A percentile compares a stretch with the other conserved stretches of the same genome.
Conservation (phyloP, 2,797 vertebrate species). For the Sorex maritimensis region DNA sequence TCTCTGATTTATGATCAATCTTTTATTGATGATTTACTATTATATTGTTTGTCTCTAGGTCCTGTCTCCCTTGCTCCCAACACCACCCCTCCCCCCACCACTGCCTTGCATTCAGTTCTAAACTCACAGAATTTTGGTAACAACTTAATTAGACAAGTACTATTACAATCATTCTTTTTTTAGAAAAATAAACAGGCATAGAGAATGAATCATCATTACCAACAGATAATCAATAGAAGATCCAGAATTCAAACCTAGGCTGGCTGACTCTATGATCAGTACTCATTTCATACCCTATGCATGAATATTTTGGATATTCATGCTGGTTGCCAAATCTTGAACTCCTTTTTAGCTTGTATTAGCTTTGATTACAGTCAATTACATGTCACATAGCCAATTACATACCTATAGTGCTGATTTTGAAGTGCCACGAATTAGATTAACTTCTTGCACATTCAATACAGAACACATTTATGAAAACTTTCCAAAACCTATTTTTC, state of each 20-base stretch:
- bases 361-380: not conserved
- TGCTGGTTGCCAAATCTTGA: not conserved
- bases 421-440: not conserved
- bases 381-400: not conserved
- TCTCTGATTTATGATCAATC: no score
- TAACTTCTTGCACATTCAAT: not conserved
- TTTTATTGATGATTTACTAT: no score
- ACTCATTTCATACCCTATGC: not conserved
- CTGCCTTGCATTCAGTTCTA: not conserved
- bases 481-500: not conserved
- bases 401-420: not conserved
- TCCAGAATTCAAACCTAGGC: not conserved
- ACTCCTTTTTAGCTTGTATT: not conserved
- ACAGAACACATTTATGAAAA: not conserved
- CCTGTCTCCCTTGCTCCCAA: no score
- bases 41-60: no score
- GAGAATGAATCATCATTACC: not conserved
- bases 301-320: not conserved
- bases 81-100: no score
- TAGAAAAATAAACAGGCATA: constrained; percentile 22
- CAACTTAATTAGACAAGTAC: not conserved
- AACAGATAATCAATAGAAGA: not conserved
- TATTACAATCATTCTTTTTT: not conserved
- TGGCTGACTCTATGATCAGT: not conserved
- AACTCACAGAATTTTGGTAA: constrained; percentile 2